Base-by-base conservation (phyloP, 2,113 vertebrate species). In the Eulemur rufifrons region DNA sequence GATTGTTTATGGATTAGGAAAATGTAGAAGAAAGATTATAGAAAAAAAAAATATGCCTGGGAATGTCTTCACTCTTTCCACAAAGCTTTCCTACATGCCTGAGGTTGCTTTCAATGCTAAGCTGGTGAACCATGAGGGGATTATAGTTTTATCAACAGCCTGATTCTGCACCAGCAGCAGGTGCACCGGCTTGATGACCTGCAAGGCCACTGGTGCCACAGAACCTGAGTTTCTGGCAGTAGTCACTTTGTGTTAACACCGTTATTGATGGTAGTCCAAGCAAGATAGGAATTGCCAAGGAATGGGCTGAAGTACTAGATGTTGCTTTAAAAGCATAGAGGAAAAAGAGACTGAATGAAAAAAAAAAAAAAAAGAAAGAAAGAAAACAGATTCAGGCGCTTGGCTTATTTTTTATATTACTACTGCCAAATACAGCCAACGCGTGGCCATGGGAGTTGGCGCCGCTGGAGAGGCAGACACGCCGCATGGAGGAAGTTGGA, bases 241-340 rank as follows among this genome's bases (percentile, higher is more conserved):
- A 88, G 84, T 50, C 50, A 73, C 42, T 90, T 90, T 29, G n/a
- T 97, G 86, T 98, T 97, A 96, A 84, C 84, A 76, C 18, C 69
- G 25, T 90, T 76, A 69, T 78, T 96, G 92, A 89, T 86, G 73
- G 94, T 88, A 82, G 34, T n/a, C 71, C 91, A 94, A 88, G 94
- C 25, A 92, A 91, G 39, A 83, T 3, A 86, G 13, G 76, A 13
- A 52, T 89, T 97, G 52, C 68, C 71, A 96, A 82, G 34, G 61
- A 97, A 90, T 76, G 32, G 83, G 68, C 12, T 92, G 18, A 74
- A 96, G 71, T 94, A 25, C 17, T 95, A 50, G 78, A 52, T 80
- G 6, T 6, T 95, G 34, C 81, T 95, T 96, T 87, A 90, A 97
- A 97, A 95, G 84, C 64, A 45, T 42, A 97, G 59, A 95, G 34